phyloP scores from a whole-genome alignment of 2,797 vertebrate genomes.

The Melanotaenia boesemani region DNA sequence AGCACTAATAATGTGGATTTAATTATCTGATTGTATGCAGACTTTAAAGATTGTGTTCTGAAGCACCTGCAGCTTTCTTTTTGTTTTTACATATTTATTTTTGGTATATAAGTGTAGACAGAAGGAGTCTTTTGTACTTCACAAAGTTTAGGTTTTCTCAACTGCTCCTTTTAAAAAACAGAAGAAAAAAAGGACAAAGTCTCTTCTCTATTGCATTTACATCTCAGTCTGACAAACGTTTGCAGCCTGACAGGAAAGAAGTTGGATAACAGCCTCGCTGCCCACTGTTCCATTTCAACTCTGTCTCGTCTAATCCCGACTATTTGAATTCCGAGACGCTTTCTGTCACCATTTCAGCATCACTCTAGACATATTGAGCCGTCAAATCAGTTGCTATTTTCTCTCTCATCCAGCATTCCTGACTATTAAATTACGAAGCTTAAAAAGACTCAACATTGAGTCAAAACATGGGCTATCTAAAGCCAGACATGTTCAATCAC shows the following conservation, averaged over 20 bases:
- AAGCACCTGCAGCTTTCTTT: constrained; percentile 8
- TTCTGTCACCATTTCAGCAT: constrained; percentile 42
- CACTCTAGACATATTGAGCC: constrained; percentile 54
- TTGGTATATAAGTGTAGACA: constrained; percentile 11
- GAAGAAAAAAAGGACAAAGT: background rate
- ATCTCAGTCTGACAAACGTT: constrained; percentile 50
- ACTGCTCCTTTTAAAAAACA: constrained; percentile 6
- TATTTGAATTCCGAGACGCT: constrained; percentile 57
- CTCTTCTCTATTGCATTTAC: constrained; percentile 34
- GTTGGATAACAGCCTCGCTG: constrained; percentile 59
- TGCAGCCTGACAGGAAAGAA: constrained; percentile 45
- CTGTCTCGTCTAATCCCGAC: constrained; percentile 52
- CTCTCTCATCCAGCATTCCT: constrained; percentile 45
- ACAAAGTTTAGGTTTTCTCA: constrained; percentile 9
- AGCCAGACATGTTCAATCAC: constrained; percentile 31
- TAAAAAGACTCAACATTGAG: constrained; percentile 48
- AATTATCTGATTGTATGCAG: constrained; percentile 4
- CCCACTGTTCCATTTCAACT: constrained; percentile 58
- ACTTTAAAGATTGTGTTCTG: constrained; percentile 19
- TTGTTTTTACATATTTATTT: background rate
- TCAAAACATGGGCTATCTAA: constrained; percentile 26
- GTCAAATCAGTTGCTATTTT: constrained; percentile 63
- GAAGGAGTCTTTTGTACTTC: background rate
- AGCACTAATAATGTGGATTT: constrained; percentile 11
- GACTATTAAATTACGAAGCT: constrained; percentile 60